Evolutionary conservation across 2,888 invertebrate genomes (phyloP).

Genomic region (Phasia obesa): DNA sequence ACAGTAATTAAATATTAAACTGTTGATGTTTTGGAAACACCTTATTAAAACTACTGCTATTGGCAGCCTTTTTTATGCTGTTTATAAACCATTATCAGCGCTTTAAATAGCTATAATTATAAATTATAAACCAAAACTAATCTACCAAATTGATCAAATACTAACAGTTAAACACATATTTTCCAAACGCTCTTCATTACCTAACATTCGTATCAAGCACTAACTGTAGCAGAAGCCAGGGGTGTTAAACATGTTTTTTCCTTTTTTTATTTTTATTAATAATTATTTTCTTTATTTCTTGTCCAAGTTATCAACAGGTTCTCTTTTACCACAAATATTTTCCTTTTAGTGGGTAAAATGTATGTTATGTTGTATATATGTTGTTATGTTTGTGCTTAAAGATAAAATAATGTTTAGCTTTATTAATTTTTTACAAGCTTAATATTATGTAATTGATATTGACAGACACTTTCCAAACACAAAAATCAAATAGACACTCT

Average conservation of each 20-base stretch:
- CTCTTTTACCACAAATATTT: no score
- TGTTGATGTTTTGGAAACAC: constrained; percentile 41
- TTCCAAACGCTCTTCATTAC: constrained; percentile 3
- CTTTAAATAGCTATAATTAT: constrained; percentile 51
- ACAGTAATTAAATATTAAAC: constrained; percentile 19
- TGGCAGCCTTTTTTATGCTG: constrained; percentile 8
- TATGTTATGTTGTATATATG: not conserved
- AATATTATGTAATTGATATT: constrained; percentile 70
- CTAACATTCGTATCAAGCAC: constrained; percentile 12
- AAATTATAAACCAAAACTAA: constrained; percentile 45
- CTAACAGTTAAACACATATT: constrained; percentile 61
- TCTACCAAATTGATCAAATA: constrained; percentile 48
- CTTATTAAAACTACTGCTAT: constrained; percentile 23
- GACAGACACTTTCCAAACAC: constrained; percentile 68
- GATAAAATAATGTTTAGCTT: constrained; percentile 56
- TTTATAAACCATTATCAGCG: constrained; percentile 48
- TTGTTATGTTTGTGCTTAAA: constrained; percentile 12
- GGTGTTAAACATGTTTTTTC: constrained; percentile 49
- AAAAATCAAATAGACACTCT: constrained; percentile 26
- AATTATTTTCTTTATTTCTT: constrained; percentile 1
- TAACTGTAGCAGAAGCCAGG: constrained; percentile 19
- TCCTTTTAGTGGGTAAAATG: no score
- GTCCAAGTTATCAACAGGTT: constrained; percentile 48
- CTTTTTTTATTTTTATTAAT: not conserved
- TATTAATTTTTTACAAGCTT: constrained; percentile 68